Evolutionary conservation across 2,888 invertebrate species (phyloP).

Genomic region (Scotopteryx bipunctaria): DNA sequence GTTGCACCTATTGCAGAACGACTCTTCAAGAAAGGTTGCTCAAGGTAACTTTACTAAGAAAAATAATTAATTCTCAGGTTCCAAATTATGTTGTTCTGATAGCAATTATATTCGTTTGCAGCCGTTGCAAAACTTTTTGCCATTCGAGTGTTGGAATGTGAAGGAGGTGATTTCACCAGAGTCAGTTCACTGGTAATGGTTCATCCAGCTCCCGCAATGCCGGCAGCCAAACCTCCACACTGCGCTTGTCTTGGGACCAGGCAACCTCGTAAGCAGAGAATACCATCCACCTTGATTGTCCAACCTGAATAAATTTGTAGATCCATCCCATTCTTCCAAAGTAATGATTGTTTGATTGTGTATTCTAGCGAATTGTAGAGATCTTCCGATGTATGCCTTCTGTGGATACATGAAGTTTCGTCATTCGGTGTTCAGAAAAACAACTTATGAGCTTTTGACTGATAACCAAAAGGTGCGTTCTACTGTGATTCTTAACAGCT

Average conservation of each 20-base stretch:
- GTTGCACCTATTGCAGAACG: constrained; percentile 77
- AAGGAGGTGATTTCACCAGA: constrained; percentile 83
- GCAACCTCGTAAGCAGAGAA: constrained; percentile 58
- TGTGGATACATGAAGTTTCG: constrained; percentile 85
- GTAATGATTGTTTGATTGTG: not conserved
- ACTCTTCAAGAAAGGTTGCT: constrained; percentile 74
- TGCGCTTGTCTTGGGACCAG: constrained; percentile 60
- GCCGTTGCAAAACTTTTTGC: constrained; percentile 84
- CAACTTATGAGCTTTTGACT: constrained; percentile 85
- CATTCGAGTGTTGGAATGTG: constrained; percentile 84
- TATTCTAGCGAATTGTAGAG: constrained; percentile 69
- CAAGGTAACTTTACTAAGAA: constrained; percentile 59
- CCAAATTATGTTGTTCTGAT: too few relatives aligned
- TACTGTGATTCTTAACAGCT: too few relatives aligned
- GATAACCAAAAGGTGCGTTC: constrained; percentile 80
- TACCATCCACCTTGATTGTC: too few relatives aligned
- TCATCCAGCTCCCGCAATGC: constrained; percentile 50
- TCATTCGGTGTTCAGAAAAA: constrained; percentile 81
- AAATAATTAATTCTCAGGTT: not conserved
- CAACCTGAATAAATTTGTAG: too few relatives aligned
- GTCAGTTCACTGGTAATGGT: constrained; percentile 59
- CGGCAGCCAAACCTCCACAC: constrained; percentile 46
- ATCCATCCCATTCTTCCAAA: too few relatives aligned
- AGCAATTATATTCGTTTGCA: constrained; percentile 46
- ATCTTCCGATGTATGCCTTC: constrained; percentile 84